phyloP scores from a whole-genome alignment of 1,140 invertebrate species.

The Neomicropteryx cornuta region DNA sequence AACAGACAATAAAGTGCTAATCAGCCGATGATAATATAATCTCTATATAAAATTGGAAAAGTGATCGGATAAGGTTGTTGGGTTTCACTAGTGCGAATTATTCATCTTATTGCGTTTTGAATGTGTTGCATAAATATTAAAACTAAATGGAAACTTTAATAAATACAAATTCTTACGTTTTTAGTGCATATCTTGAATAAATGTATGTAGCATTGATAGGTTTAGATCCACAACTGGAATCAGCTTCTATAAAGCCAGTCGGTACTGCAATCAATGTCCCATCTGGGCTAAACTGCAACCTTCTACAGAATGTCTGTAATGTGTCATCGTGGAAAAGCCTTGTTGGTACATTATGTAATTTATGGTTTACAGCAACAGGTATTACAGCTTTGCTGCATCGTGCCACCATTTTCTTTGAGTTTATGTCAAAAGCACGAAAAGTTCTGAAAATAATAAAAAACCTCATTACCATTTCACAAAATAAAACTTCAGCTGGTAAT shows the following conservation, averaged over 20 bases:
- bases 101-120: too few species aligned
- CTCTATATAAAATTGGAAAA: too few species aligned
- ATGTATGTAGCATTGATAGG: slow-evolving; percentile 66
- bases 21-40: too few species aligned
- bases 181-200: slow-evolving; percentile 63
- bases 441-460: slow-evolving; percentile 45
- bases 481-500: too few species aligned
- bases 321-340: slow-evolving; percentile 90
- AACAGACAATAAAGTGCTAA: too few species aligned
- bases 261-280: slow-evolving; percentile 81
- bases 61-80: too few species aligned
- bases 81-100: too few species aligned
- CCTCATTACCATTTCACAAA: too few species aligned
- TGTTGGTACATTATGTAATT: slow-evolving; percentile 47
- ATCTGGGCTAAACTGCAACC: slow-evolving; percentile 81
- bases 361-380: slow-evolving; percentile 46
- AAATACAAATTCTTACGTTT: slow-evolving; percentile 47
- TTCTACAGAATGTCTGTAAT: slow-evolving; percentile 83
- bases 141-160: neutral
- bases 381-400: slow-evolving; percentile 58
- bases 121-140: too few species aligned
- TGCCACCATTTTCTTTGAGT: slow-evolving; percentile 58
- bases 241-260: slow-evolving; percentile 60
- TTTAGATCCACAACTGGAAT: slow-evolving; percentile 38
- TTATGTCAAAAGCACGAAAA: slow-evolving; percentile 62